phyloP scores from a whole-genome alignment of 2,797 vertebrate genomes.

The Cossypha dichroa region DNA sequence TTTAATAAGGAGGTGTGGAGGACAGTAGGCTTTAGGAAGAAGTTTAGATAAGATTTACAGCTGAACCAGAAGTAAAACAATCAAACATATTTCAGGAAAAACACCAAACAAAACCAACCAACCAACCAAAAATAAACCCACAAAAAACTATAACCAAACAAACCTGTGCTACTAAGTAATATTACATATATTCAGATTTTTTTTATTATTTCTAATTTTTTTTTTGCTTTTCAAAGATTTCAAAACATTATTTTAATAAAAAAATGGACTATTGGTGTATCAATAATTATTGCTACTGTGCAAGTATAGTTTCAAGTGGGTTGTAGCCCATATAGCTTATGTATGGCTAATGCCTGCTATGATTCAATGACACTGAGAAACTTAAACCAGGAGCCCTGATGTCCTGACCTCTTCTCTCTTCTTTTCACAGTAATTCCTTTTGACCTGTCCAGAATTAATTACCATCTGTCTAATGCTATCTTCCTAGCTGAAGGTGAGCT shows the following conservation, averaged over 20 bases:
- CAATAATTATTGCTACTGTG: not conserved
- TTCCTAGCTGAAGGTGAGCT: conserved; percentile 30
- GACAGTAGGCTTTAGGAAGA: not conserved
- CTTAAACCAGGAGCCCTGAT: not conserved
- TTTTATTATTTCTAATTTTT: not conserved
- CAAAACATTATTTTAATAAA: not conserved
- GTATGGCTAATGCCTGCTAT: not conserved
- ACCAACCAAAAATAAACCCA: not conserved
- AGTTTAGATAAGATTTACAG: not conserved
- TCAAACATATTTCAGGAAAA: not conserved
- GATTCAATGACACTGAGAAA: not conserved
- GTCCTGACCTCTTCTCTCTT: not conserved
- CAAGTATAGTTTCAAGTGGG: not conserved
- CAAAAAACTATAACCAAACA: not conserved
- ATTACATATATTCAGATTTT: not conserved
- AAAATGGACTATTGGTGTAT: not conserved
- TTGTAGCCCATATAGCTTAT: not conserved
- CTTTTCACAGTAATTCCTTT: conserved; percentile 34
- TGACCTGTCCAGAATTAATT: conserved; percentile 60
- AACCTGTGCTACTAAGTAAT: rapidly evolving
- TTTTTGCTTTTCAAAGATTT: not conserved
- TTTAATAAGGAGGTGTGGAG: not conserved
- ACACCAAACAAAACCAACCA: rapidly evolving
- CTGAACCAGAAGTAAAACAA: not conserved
- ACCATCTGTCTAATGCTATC: conserved; percentile 37